Percentiles rank a stretch among this genome's conserved stretches.
Evolutionary conservation across 2,797 vertebrate genomes (phyloP).

Genomic region (Chiloscyllium punctatum): DNA sequence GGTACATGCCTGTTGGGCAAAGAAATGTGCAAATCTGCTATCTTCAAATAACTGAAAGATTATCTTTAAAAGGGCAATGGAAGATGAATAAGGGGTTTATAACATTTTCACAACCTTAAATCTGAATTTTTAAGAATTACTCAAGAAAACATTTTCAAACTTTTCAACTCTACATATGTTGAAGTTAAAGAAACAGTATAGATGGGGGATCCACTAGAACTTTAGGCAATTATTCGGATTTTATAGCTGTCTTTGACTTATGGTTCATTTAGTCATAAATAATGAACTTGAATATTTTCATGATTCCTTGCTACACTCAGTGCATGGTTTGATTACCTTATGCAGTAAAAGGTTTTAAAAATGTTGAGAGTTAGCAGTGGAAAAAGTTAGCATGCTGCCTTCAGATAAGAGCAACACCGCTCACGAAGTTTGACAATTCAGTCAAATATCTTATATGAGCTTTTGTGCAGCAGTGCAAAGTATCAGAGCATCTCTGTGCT

Average conservation of each 20-base stretch:
- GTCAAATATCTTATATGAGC: too few species aligned
- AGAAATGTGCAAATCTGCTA: constrained; percentile 55
- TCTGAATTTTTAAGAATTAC: not conserved
- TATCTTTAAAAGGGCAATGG: constrained; percentile 50
- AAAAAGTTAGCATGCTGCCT: too few species aligned
- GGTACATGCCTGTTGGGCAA: constrained; percentile 57
- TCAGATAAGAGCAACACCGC: too few species aligned
- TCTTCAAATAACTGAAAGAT: constrained; percentile 61
- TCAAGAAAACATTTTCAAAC: not conserved
- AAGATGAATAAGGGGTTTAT: not conserved
- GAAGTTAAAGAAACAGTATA: not conserved
- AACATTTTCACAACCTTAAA: constrained; percentile 16
- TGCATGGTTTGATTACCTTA: not conserved
- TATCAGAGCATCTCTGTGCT: too few species aligned
- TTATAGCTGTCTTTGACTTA: not conserved
- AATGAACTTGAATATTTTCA: too few species aligned
- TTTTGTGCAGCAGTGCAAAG: too few species aligned
- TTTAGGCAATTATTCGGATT: not conserved
- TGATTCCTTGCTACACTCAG: not conserved
- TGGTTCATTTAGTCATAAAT: not conserved
- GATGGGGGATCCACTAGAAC: not conserved
- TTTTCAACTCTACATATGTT: too few species aligned
- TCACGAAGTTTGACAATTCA: too few species aligned
- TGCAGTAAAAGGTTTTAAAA: too few species aligned
- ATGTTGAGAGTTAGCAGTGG: too few species aligned